Evolutionary conservation across 2,888 invertebrate genomes (phyloP).

Genomic region (Agrenia bidenticulata): DNA sequence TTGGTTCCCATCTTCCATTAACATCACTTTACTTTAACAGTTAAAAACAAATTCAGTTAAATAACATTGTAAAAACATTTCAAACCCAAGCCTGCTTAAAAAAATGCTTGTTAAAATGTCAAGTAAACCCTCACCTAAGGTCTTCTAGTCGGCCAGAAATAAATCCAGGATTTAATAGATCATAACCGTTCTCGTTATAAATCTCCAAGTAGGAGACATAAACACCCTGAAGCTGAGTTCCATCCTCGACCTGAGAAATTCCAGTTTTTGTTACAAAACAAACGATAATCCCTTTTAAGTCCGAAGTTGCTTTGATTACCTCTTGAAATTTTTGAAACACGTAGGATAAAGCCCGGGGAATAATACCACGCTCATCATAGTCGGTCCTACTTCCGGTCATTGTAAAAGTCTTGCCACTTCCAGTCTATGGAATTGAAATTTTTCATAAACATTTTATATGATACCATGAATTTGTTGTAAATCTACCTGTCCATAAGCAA

Average conservation of each 20-base stretch:
- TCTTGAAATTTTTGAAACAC: slow-evolving; percentile 58
- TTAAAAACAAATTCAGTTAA: background rate
- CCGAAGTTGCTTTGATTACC: slow-evolving; percentile 53
- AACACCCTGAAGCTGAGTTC: slow-evolving; percentile 52
- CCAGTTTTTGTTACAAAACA: too few relatives aligned
- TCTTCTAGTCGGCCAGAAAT: slow-evolving; percentile 58
- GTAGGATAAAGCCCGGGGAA: slow-evolving; percentile 60
- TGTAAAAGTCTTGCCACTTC: slow-evolving; percentile 62
- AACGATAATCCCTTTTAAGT: too few relatives aligned
- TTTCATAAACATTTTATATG: background rate
- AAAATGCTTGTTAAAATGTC: background rate
- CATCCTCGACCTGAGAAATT: slow-evolving; percentile 14
- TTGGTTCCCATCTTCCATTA: slow-evolving; percentile 60
- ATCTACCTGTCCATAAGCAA: slow-evolving; percentile 62
- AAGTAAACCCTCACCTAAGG: slow-evolving; percentile 58
- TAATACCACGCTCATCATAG: slow-evolving; percentile 59
- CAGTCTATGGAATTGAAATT: slow-evolving; percentile 56
- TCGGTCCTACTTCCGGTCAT: slow-evolving; percentile 59
- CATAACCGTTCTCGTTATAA: slow-evolving; percentile 63
- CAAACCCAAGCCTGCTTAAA: background rate
- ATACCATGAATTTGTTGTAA: background rate
- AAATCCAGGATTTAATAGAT: slow-evolving; percentile 58
- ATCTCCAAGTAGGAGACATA: slow-evolving; percentile 62
- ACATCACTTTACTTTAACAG: slow-evolving; percentile 57
- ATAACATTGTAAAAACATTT: background rate